These are phyloP conservation scores for Eudasyphora cyanicolor DNA, from an alignment of 2,888 invertebrate genomes.

Conservation along the genomic window DNA sequence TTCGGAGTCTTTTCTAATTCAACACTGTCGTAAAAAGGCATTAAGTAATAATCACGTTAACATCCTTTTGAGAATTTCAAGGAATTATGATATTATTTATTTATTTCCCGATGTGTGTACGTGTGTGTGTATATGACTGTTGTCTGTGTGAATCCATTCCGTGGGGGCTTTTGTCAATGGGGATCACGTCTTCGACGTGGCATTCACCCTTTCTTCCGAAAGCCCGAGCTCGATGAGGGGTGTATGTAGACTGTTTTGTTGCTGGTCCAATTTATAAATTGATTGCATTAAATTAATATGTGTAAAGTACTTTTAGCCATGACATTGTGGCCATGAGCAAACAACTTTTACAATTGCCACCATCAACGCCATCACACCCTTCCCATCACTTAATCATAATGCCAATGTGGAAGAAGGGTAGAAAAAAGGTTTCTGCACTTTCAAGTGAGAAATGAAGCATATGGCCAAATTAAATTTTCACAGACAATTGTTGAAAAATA, in stretches of 20 bases:
- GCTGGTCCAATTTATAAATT: constrained; percentile 54
- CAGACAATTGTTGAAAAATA: background rate
- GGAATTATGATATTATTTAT: constrained; percentile 38
- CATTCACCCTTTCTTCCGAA: constrained; percentile 45
- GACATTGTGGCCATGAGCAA: background rate
- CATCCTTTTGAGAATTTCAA: constrained; percentile 54
- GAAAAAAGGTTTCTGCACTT: constrained; percentile 16
- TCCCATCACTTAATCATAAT: background rate
- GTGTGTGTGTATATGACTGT: background rate
- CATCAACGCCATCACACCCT: background rate
- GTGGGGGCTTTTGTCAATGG: constrained; percentile 35
- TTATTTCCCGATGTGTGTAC: background rate
- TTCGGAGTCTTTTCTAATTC: constrained; percentile 15
- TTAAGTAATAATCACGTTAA: constrained; percentile 60
- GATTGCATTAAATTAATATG: constrained; percentile 60
- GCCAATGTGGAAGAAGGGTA: background rate
- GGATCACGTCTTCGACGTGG: constrained; percentile 52
- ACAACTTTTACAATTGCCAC: background rate
- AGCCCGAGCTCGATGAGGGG: background rate
- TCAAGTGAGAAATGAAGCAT: constrained; percentile 37
- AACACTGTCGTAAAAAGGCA: constrained; percentile 48
- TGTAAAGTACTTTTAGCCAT: constrained; percentile 38
- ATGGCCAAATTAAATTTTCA: constrained; percentile 33
- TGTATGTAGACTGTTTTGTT: constrained; percentile 3
- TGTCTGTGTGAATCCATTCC: constrained; percentile 17